These are phyloP conservation scores for Mythimna vitellina DNA, from an alignment of 2,888 invertebrate species.

Conservation along the genomic window DNA sequence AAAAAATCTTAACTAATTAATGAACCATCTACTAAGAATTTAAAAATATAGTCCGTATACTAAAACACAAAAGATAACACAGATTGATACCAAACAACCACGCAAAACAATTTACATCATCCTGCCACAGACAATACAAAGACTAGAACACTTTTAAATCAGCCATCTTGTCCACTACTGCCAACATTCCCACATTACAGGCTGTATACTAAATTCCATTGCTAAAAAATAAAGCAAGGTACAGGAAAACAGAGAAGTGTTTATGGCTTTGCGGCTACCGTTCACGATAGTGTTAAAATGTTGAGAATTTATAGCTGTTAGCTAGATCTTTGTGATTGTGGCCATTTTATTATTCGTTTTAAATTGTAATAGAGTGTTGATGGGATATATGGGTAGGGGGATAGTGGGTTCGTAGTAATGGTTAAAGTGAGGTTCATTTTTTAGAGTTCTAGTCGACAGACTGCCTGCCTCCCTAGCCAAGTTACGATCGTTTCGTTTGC, in stretches of 20 bases:
- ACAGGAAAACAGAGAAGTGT: constrained; percentile 84
- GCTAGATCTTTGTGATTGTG: constrained; percentile 64
- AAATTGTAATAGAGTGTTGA: constrained; percentile 59
- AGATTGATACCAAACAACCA: constrained; percentile 22
- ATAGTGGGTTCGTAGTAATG: neutral
- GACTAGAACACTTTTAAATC: constrained; percentile 42
- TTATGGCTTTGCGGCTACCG: constrained; percentile 78
- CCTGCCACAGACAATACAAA: constrained; percentile 41
- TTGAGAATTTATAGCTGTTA: constrained; percentile 62
- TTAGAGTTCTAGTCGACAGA: too few relatives aligned
- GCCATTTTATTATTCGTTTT: constrained; percentile 63
- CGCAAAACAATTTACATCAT: constrained; percentile 48
- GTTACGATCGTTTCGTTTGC: too few relatives aligned
- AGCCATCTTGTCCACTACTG: constrained; percentile 48
- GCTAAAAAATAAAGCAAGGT: constrained; percentile 69
- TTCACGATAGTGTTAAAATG: constrained; percentile 65
- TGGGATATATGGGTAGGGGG: constrained; percentile 18
- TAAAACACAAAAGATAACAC: constrained; percentile 36
- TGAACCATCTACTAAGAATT: neutral
- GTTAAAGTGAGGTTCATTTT: too few relatives aligned
- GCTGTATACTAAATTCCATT: constrained; percentile 67
- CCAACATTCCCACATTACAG: constrained; percentile 54
- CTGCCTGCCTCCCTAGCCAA: too few relatives aligned
- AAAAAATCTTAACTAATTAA: neutral
- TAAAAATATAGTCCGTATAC: neutral